Evolutionary conservation across 2,113 vertebrate genomes (phyloP).

Genomic region (Cynopterus brachyotis): DNA sequence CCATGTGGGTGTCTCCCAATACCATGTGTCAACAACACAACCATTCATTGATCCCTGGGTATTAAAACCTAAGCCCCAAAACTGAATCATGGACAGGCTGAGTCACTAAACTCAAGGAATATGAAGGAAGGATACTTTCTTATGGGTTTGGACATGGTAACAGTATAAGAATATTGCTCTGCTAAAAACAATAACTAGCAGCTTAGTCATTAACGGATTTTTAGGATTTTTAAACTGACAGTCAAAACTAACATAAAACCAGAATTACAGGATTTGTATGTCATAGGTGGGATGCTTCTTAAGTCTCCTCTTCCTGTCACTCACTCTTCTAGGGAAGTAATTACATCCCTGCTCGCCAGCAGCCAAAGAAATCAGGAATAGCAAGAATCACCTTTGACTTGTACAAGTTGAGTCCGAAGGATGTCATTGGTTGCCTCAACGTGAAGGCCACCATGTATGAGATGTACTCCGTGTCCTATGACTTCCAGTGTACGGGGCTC

Average conservation of each 20-base stretch:
- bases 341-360: conserved; percentile 11
- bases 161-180: too few species aligned
- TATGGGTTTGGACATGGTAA: rapidly evolving
- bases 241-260: background rate
- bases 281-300: background rate
- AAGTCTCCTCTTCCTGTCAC: background rate
- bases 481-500: conserved; percentile 86
- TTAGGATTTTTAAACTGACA: background rate
- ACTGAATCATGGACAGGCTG: too few species aligned
- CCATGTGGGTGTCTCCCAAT: rapidly evolving
- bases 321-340: conserved; percentile 72
- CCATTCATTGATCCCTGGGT: background rate
- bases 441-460: conserved; percentile 89
- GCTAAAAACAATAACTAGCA: background rate
- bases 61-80: background rate
- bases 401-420: conserved; percentile 89
- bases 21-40: background rate
- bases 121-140: background rate
- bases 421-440: conserved; percentile 90
- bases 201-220: background rate
- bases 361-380: conserved; percentile 86
- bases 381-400: conserved; percentile 89
- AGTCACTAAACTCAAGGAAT: background rate
- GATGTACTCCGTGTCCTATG: conserved; percentile 88
- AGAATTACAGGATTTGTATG: background rate